phyloP scores from a whole-genome alignment of 2,888 invertebrate genomes.

The Drosophila bunnanda region DNA sequence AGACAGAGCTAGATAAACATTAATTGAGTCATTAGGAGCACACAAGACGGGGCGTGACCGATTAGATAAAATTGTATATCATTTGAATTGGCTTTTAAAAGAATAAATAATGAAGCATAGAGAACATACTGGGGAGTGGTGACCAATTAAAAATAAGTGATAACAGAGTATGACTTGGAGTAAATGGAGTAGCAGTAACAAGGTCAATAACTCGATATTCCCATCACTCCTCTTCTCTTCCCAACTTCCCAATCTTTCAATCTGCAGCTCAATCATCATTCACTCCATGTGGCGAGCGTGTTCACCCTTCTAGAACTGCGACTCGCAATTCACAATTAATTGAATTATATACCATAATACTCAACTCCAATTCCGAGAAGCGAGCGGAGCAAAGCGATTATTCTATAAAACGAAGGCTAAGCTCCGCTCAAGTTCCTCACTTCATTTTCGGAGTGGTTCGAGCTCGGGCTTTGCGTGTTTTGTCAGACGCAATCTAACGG shows the following conservation, averaged over 20 bases:
- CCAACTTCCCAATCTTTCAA: constrained; percentile 25
- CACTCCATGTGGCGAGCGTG: constrained; percentile 6
- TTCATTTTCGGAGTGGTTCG: constrained; percentile 42
- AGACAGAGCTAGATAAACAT: constrained; percentile 50
- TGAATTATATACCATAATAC: constrained; percentile 34
- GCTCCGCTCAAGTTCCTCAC: constrained; percentile 28
- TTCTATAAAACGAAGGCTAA: constrained; percentile 39
- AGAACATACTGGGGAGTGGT: neutral
- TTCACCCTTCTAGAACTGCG: constrained; percentile 30
- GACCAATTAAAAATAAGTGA: constrained; percentile 2
- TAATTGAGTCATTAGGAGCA: constrained; percentile 70
- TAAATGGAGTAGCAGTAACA: neutral
- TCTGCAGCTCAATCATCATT: constrained; percentile 20
- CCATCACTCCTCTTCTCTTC: neutral
- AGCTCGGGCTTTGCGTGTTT: constrained; percentile 55
- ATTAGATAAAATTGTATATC: constrained; percentile 70
- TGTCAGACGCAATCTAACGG: constrained; percentile 61
- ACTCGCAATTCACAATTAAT: constrained; percentile 39
- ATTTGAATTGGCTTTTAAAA: constrained; percentile 47
- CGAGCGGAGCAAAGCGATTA: constrained; percentile 17
- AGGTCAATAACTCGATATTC: constrained; percentile 13
- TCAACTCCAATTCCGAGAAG: constrained; percentile 35
- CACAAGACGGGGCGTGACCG: constrained; percentile 43
- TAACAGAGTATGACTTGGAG: neutral
- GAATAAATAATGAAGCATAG: constrained; percentile 14